Base-by-base conservation (phyloP, 2,888 invertebrate genomes). In the Dryobotodes eremita region DNA sequence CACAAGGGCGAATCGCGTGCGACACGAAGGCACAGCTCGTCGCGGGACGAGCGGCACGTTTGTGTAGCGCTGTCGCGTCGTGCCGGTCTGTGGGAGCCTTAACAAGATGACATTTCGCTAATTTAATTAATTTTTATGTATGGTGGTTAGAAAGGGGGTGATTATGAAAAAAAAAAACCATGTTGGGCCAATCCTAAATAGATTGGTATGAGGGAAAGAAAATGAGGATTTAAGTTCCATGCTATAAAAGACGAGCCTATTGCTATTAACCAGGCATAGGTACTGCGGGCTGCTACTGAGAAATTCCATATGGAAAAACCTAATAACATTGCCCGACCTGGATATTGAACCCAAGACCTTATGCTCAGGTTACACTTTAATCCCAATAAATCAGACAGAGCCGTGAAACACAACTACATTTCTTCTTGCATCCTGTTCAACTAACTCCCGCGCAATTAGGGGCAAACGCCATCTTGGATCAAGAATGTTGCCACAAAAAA, bases 401-500 rank as follows among this genome's bases (percentile, higher is more conserved):
- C 46, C n/a, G 42, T 15, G 31, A 53, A 69, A 4, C 7, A 23
- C 42, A 23, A 59, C 55, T 50, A 72, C 50, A 65, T 17, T 57
- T 23, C 57, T 68, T n/a, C 13, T 5, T 26, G 15, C 70, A 66
- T 75, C 85, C 81, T 80, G 66, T 62, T 61, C 55, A 46, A n/a
- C 59, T 74, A 72, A 70, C 55, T 85, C 76, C 79, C 77, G 85
- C 82, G 88, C 76, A 85, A 86, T 86, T 83, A 85, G 72, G 68
- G 36, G 13, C 75, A 59, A 13, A n/a, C 42, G 85, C 86, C 88
- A 88, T 86, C 79, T 83, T 83, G 75, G 46, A 69, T 50, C 31
- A 50, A 82, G 66, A 85, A 86, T 88, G 86, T 83, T 85, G 68
- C 86, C 83, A 86, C 88, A 83, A 80, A 78, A 86, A 86, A 88